A percentile compares a stretch with the other conserved stretches of the same genome.
Evolutionary conservation across 1,140 invertebrate species (phyloP).

Genomic region (Pogonomyrmex californicus): DNA sequence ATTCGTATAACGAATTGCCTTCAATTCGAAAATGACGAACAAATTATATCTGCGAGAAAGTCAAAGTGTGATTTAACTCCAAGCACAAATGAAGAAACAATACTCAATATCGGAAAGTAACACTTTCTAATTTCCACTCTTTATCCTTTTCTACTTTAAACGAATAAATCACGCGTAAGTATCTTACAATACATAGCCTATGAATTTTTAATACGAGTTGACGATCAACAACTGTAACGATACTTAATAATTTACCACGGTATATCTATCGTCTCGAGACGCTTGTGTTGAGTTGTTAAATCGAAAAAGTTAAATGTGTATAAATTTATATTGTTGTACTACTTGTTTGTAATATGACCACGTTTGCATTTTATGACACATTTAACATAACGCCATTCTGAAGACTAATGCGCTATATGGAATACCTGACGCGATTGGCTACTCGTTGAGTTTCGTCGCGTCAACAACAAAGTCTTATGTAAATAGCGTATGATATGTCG

Average conservation of each 20-base stretch:
- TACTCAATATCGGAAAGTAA: neutral
- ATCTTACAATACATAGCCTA: neutral
- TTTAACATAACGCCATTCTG: too few relatives aligned
- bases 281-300: neutral
- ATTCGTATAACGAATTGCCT: neutral
- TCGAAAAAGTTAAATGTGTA: neutral
- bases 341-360: neutral
- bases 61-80: neutral
- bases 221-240: neutral
- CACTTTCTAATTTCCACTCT: neutral
- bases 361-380: neutral
- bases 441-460: too few relatives aligned
- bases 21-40: neutral
- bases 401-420: too few relatives aligned
- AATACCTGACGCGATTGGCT: too few relatives aligned
- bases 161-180: conserved; percentile 3
- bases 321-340: neutral
- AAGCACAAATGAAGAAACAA: neutral
- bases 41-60: neutral
- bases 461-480: too few relatives aligned
- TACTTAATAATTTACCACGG: neutral
- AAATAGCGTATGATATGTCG: too few relatives aligned
- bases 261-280: neutral
- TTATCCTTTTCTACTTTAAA: neutral
- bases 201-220: neutral